Evolutionary conservation across 2,113 vertebrate genomes (phyloP), one percentile per base, ranked within the genome.

Genomic region (Vidua macroura): DNA sequence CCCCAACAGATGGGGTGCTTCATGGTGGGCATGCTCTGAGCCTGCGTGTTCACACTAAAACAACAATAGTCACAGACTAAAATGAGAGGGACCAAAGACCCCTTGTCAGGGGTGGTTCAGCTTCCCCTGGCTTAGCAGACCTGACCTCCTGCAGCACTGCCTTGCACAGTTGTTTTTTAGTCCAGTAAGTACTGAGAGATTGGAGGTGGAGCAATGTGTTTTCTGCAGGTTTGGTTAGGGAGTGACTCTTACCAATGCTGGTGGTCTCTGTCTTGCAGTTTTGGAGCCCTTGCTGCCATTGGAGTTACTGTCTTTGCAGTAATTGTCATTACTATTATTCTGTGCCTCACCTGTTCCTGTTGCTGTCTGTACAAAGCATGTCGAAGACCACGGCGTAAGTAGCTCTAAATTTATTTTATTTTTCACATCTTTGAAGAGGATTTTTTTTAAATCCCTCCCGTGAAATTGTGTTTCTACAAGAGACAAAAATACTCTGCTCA

Each of bases 351-450:
- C 28, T 99, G 99, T 20, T 99, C 99, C 9, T 99, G 99, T 97
- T 99, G 99, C 97, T 99, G 98, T 92, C 81, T 99, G 66, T 99
- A 99, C 96, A 99, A 99, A 96, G 97, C 98, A 76, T 99, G 99
- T 92, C 95, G 98, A 82, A 98, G 92, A 44, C 97, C 97, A 3
- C 97, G 77, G 37, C 98, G 99, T 99, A 97, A 99, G 99, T 97
- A 88, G 39, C 62, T 76, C 21, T 41, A 3, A 19, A 27, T 58
- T 60, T 53, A 17, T 30, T 74, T 58, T 48, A 15, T 92, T 74
- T 78, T 90, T 73, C 60, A 55, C 5, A 18, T 83, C 28, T 78
- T 72, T 70, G 20, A 74, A 53, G 3, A 27, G 23, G 37, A 33
- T 4, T 33, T 43, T 51, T 43, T 51, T 41, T 28, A 33, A 6